phyloP scores from a whole-genome alignment of 2,113 vertebrate genomes.

The Columba livia region DNA sequence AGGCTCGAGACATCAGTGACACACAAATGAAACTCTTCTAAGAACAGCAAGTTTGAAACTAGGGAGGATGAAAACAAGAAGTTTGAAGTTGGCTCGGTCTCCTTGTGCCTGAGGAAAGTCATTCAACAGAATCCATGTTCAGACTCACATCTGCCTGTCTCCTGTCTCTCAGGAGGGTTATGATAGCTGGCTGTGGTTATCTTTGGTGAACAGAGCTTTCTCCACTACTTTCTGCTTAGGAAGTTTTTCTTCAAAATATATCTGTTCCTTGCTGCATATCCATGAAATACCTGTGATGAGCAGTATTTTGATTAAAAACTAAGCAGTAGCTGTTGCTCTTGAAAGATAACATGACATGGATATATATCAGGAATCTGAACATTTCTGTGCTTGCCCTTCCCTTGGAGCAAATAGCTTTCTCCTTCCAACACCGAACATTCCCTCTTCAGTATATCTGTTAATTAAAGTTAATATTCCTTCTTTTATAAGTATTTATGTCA shows the following conservation, averaged over 20 bases:
- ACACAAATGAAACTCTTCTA: not conserved
- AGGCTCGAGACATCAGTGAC: not conserved
- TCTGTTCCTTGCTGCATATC: not conserved
- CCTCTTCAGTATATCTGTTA: not conserved
- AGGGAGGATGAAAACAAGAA: not conserved
- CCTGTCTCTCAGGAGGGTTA: not conserved
- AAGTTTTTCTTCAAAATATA: not conserved
- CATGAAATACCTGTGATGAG: not conserved
- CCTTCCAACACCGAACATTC: not conserved
- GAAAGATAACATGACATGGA: not conserved
- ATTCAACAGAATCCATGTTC: not conserved
- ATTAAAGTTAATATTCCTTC: not conserved
- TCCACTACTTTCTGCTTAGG: not conserved
- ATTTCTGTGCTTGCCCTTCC: accelerated
- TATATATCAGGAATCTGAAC: not conserved
- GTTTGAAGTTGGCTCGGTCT: not conserved
- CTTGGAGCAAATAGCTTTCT: not conserved
- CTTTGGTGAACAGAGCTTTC: not conserved
- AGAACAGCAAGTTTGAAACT: not conserved
- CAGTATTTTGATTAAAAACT: not conserved
- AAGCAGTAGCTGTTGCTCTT: not conserved
- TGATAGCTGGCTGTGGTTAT: not conserved
- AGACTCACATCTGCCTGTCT: not conserved
- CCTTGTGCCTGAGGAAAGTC: not conserved
- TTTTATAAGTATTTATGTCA: not conserved